Base-by-base conservation (phyloP, 2,888 invertebrate species). In the Slavum lentiscoides region DNA sequence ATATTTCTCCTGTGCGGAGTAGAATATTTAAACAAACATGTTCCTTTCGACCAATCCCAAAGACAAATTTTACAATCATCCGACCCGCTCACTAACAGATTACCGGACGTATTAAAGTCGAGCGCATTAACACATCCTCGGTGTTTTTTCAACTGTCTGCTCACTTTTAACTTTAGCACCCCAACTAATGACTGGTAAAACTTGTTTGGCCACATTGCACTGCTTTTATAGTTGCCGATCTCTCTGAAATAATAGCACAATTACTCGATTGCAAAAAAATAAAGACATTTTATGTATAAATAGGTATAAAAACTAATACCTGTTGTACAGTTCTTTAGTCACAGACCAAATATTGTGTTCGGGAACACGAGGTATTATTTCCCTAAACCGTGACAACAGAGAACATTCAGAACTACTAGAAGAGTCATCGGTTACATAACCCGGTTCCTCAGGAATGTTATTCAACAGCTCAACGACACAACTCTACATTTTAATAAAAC, bases 81-180 rank as follows among this genome's bases (percentile, higher is more conserved):
- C 0, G 97, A 96, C 0, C 96, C 96, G 84, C 95, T 95, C 5
- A 93, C 95, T 82, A 97, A 87, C 67, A 94, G 88, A 66, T 91
- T 90, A 4, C 94, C 94, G 86, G 90, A 88, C 82, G 91, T 90
- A 86, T 96, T 96, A 87, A 97, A 97, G 87, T 95, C 93, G 81
- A 97, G 90, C 82, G 94, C 92, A 88, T 97, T 97, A 5, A 97
- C 97, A 88, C 97, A 97, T 83, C 96, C 96, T 84, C 88, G 89
- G 86, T 97, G 97, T 83, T 91, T 91, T 83, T 92, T 90, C 84
- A 97, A 88, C 85, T 91, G 90, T 84, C 92, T 91, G 86, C 93
- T 90, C 69, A 94, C 89, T 86, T 94, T 91, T 86, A 97, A 89
- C 84, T 94, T 91, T 86, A 95, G 93, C 15, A 95, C 93, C 83